A percentile compares a stretch with the other conserved stretches of the same genome.
These are phyloP conservation scores for Venustoraphidia nigricollis DNA, from an alignment of 2,888 invertebrate species.

Conservation along the genomic window DNA sequence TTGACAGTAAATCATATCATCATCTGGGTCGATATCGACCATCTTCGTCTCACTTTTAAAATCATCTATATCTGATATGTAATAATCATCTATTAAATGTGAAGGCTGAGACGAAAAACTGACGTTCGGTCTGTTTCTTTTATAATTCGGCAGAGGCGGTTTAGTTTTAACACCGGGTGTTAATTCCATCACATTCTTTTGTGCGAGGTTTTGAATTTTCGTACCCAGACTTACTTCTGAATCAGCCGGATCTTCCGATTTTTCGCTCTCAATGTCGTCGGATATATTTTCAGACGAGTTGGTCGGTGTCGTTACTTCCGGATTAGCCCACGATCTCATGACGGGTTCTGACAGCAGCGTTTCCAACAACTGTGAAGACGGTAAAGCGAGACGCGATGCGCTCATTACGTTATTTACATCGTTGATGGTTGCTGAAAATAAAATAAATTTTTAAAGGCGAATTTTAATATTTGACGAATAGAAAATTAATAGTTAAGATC, in stretches of 20 bases:
- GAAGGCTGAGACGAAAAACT: too few species aligned
- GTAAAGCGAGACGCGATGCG: slow-evolving; percentile 10
- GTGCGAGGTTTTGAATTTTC: slow-evolving; percentile 8
- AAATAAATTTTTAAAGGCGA: too few species aligned
- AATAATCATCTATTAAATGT: too few species aligned
- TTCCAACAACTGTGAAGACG: slow-evolving; percentile 20
- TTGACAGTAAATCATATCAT: too few species aligned
- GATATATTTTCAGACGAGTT: not conserved
- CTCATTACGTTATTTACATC: not conserved
- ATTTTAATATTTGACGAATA: too few species aligned
- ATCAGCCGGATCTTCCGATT: slow-evolving; percentile 2
- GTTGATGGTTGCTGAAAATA: too few species aligned
- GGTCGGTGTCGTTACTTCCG: slow-evolving; percentile 3
- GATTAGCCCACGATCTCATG: slow-evolving; percentile 6
- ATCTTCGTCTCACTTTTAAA: too few species aligned
- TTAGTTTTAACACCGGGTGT: slow-evolving; percentile 23
- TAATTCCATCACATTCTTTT: slow-evolving; percentile 12
- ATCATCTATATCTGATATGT: too few species aligned
- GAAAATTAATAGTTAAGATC: too few species aligned
- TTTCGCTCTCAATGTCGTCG: slow-evolving; percentile 4
- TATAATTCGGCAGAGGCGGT: slow-evolving; percentile 22
- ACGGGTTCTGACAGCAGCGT: slow-evolving; percentile 21
- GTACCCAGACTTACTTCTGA: slow-evolving; percentile 8
- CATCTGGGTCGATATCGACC: too few species aligned
- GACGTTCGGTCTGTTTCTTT: slow-evolving; percentile 11